phyloP scores from a whole-genome alignment of 2,888 invertebrate species.

The Metalampra italica region DNA sequence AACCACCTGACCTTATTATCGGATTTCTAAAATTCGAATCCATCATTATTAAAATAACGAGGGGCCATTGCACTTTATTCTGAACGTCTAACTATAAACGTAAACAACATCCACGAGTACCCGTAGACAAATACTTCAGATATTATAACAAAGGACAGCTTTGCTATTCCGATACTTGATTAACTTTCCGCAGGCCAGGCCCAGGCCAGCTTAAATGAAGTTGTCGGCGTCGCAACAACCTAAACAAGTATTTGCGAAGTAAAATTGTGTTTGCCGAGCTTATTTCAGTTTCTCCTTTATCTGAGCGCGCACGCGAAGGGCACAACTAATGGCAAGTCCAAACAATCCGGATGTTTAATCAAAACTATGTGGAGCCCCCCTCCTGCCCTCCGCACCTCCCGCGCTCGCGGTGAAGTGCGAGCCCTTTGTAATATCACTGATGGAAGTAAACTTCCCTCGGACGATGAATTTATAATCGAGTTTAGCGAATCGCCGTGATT shows the following conservation, averaged over 20 bases:
- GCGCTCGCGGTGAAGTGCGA: too few relatives aligned
- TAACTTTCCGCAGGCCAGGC: not conserved
- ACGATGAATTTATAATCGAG: slow-evolving; percentile 17
- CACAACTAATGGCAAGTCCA: slow-evolving; percentile 20
- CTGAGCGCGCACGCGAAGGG: slow-evolving; percentile 17
- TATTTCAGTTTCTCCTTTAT: slow-evolving; percentile 25
- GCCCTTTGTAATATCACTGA: slow-evolving; percentile 8
- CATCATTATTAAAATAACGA: too few relatives aligned
- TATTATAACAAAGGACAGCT: too few relatives aligned
- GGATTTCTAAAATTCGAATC: too few relatives aligned
- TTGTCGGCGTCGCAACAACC: slow-evolving; percentile 16
- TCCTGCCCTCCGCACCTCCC: too few relatives aligned
- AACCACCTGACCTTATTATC: too few relatives aligned
- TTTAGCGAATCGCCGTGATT: slow-evolving; percentile 11
- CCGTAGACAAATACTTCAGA: too few relatives aligned
- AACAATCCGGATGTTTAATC: slow-evolving; percentile 26
- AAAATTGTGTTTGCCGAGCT: slow-evolving; percentile 34
- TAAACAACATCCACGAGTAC: too few relatives aligned
- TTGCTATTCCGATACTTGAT: too few relatives aligned
- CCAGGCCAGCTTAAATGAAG: slow-evolving; percentile 4
- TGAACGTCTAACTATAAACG: too few relatives aligned
- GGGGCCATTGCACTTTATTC: too few relatives aligned
- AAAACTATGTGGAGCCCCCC: slow-evolving; percentile 24
- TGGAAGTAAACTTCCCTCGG: slow-evolving; percentile 2
- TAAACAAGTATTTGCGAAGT: slow-evolving; percentile 28